Base-by-base conservation (phyloP, 2,888 invertebrate genomes). In the Athripsodes cinereus region DNA sequence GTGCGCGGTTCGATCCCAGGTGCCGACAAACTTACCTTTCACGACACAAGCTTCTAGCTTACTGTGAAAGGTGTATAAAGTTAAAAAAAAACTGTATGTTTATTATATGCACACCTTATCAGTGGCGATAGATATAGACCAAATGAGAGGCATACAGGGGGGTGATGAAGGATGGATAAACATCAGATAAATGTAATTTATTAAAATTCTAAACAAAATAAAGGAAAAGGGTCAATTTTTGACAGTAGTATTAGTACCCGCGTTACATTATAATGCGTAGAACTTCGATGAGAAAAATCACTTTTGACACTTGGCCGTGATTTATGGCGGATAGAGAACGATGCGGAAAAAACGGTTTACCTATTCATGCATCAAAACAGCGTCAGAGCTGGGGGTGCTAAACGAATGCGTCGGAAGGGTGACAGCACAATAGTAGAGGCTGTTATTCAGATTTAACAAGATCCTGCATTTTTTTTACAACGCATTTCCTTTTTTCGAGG, bases 321-420 rank as follows among this genome's bases (percentile, higher is more conserved):
- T 62, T 60, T 62, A 62, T 53, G 60, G 54, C 48, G 57, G 50
- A 58, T 62, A 52, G 60, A 62, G 60, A 58, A 60, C 53, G 58
- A 58, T 57, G 52, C 58, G 54, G 49, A 53, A 60, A 56, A 62
- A 56, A 52, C 57, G 49, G 55, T 60, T 60, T 58, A 58, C 53
- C 40, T 50, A 47, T 57, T 53, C 59, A 53, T 57, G 58, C 55
- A 59, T 62, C 57, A 62, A 40, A 40, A 40, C 40, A 40, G 16
- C 59, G 48, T n/a, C 53, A 31, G 26, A 21, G 47, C n/a, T n/a
- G n/a, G 55, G 13, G 31, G 19, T 18, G 49, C 40, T 55, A 49
- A 48, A 31, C 13, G 5, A 16, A 13, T n/a, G 5, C n/a, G 40
- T 5, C 40, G 8, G 40, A 8, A 16, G 13, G 13, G 13, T 10